A percentile compares a stretch with the other conserved stretches of the same genome.
phyloP scores from a whole-genome alignment of 2,888 invertebrate species.

The Willowsia nigromaculata region DNA sequence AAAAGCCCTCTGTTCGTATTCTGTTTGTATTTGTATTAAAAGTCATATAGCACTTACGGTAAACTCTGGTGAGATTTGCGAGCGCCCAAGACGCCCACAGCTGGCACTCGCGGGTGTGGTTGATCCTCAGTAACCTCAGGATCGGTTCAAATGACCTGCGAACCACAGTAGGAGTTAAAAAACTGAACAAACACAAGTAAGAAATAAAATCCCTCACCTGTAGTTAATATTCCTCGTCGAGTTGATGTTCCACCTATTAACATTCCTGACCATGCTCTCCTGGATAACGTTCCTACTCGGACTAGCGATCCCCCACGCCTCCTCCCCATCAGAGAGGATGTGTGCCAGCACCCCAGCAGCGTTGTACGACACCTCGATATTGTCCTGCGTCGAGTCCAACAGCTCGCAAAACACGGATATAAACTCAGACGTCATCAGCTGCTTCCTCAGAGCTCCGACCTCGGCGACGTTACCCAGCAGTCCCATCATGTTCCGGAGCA shows the following conservation, averaged over 20 bases:
- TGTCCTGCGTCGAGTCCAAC: slow-evolving; percentile 92
- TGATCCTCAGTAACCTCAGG: slow-evolving; percentile 88
- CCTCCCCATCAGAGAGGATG: slow-evolving; percentile 94
- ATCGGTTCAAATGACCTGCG: slow-evolving; percentile 94
- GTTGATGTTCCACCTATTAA: slow-evolving; percentile 92
- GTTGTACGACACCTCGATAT: slow-evolving; percentile 97
- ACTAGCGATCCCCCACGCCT: slow-evolving; percentile 87
- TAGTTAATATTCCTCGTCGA: slow-evolving; percentile 97
- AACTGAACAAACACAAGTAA: too few relatives aligned
- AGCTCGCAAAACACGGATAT: slow-evolving; percentile 92
- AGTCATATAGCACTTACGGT: slow-evolving; percentile 94
- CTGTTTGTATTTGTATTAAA: too few relatives aligned
- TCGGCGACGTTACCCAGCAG: slow-evolving; percentile 97
- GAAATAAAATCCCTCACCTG: slow-evolving; percentile 81
- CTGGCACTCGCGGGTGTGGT: slow-evolving; percentile 94
- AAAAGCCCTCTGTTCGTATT: too few relatives aligned
- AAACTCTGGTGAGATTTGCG: slow-evolving; percentile 95
- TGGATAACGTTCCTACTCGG: slow-evolving; percentile 88
- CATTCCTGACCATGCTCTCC: slow-evolving; percentile 88
- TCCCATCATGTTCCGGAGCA: slow-evolving; percentile 99
- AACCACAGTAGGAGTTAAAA: background rate
- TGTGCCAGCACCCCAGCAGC: slow-evolving; percentile 97
- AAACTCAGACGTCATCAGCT: slow-evolving; percentile 92
- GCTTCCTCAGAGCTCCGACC: slow-evolving; percentile 89
- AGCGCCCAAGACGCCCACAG: slow-evolving; percentile 99